Evolutionary conservation across 2,113 vertebrate genomes (phyloP), one percentile per base, ranked within the genome.

Genomic region (Hyla sarda): DNA sequence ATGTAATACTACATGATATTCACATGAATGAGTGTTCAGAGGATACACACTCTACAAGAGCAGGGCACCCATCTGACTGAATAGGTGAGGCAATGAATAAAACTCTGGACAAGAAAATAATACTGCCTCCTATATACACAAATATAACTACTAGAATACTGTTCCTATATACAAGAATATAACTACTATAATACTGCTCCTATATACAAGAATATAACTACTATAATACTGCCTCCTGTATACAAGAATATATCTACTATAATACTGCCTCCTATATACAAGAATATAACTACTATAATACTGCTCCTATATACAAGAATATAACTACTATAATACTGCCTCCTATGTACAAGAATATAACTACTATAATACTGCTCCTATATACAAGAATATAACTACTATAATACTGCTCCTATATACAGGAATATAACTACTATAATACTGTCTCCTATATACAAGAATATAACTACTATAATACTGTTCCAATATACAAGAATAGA

Each of bases 71-170:
- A n/a, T n/a, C n/a, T n/a, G n/a, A n/a, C n/a, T n/a, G n/a, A n/a
- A n/a, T n/a, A n/a, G n/a, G n/a, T n/a, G n/a, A n/a, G n/a, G n/a
- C n/a, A n/a, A n/a, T n/a, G n/a, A n/a, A n/a, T n/a, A n/a, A n/a
- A n/a, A n/a, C n/a, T n/a, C n/a, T 12, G 48, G 6, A 45, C 41
- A 45, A 10, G 4, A 45, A 10, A 45, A 50, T 50, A 13, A 50
- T 50, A 50, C 48, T 50, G 48, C 12, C 48, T 50, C 48, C 48
- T 50, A 50, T 50, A 13, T 50, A 50, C 48, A 50, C 7, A 2
- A n/a, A n/a, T n/a, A n/a, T n/a, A 67, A 30, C 62, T 67, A 67
- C 62, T 67, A 32, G 30, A 67, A 67, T 67, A 67, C 62, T 67
- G 62, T 28, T 6, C 13, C 25, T 67, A 32, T 67, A n/a, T 62